Percentiles rank a stretch among this genome's conserved stretches.
These are phyloP conservation scores for Anagyrus pseudococci DNA, from an alignment of 2,888 invertebrate genomes.

Conservation along the genomic window DNA sequence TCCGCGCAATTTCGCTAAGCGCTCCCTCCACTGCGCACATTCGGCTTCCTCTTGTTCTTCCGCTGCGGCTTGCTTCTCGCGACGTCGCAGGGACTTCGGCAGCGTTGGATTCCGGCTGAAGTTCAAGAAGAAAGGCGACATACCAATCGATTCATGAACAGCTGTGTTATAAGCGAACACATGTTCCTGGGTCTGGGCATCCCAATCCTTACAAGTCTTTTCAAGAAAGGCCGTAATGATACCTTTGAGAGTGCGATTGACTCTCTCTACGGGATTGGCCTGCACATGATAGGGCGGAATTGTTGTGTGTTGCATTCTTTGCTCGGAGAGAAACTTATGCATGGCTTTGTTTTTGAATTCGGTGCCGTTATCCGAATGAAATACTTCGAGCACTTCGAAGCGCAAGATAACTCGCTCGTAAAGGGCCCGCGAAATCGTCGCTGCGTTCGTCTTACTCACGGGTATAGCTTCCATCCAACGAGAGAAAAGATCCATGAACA, in stretches of 20 bases:
- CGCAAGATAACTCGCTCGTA: not conserved
- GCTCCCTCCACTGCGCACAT: too few species aligned
- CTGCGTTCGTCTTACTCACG: not conserved
- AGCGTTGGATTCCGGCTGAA: not conserved
- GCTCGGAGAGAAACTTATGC: not conserved
- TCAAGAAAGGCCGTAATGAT: constrained; percentile 34
- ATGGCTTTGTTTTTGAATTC: not conserved
- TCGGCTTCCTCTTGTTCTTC: not conserved
- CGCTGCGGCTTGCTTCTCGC: not conserved
- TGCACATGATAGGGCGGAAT: constrained; percentile 38
- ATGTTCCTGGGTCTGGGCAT: constrained; percentile 43
- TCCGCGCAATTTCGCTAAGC: too few species aligned
- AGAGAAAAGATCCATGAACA: constrained; percentile 2
- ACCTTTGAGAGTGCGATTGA: constrained; percentile 41
- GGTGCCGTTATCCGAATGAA: constrained; percentile 1
- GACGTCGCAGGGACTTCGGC: not conserved
- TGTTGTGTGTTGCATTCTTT: not conserved
- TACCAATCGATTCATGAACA: not conserved
- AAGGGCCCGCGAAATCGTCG: not conserved
- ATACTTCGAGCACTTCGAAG: not conserved
- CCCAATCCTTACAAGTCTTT: constrained; percentile 42
- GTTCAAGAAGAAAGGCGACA: not conserved
- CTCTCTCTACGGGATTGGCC: constrained; percentile 42
- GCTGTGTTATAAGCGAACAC: constrained; percentile 44
- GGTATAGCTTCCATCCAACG: not conserved